Conservation (phyloP, 2,888 invertebrate species). For the Drosophila subsilvestris region DNA sequence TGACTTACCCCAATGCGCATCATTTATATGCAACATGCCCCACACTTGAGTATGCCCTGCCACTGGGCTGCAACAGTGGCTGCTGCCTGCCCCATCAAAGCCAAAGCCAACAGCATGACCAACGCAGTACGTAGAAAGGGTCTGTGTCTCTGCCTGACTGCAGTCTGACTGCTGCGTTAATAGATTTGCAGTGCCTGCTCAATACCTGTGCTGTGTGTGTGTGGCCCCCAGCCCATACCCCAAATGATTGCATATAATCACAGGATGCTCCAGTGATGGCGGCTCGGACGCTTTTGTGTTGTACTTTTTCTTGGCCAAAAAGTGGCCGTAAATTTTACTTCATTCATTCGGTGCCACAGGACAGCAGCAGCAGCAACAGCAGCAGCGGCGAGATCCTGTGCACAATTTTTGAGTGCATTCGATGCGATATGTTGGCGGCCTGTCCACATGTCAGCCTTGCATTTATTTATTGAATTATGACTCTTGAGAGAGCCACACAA, state of each 20-base stretch:
- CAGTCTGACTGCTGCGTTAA: conserved; percentile 53
- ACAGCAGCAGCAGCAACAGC: too few relatives aligned
- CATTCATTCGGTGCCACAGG: conserved; percentile 49
- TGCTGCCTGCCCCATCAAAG: conserved; percentile 14
- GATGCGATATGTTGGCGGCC: conserved; percentile 75
- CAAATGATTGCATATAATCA: conserved; percentile 67
- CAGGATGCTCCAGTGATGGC: conserved; percentile 34
- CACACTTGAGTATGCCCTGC: conserved; percentile 20
- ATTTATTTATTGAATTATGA: conserved; percentile 82
- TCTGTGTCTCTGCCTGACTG: conserved; percentile 21
- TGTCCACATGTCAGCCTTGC: conserved; percentile 80
- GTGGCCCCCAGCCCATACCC: neutral
- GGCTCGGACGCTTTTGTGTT: conserved; percentile 25
- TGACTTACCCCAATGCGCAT: conserved; percentile 43
- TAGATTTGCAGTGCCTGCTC: conserved; percentile 62
- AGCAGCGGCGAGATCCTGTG: conserved; percentile 33
- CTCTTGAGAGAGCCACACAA: conserved; percentile 29
- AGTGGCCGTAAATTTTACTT: conserved; percentile 73
- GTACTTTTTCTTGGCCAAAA: conserved; percentile 65
- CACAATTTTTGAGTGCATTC: conserved; percentile 71
- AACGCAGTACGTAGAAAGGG: conserved; percentile 12
- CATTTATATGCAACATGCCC: conserved; percentile 37
- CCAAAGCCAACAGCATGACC: conserved; percentile 10
- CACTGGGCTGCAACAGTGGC: conserved; percentile 10
- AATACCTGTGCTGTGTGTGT: conserved; percentile 1